Conservation (phyloP, 2,113 vertebrate genomes). For the Brachypodius melanocephalos region DNA sequence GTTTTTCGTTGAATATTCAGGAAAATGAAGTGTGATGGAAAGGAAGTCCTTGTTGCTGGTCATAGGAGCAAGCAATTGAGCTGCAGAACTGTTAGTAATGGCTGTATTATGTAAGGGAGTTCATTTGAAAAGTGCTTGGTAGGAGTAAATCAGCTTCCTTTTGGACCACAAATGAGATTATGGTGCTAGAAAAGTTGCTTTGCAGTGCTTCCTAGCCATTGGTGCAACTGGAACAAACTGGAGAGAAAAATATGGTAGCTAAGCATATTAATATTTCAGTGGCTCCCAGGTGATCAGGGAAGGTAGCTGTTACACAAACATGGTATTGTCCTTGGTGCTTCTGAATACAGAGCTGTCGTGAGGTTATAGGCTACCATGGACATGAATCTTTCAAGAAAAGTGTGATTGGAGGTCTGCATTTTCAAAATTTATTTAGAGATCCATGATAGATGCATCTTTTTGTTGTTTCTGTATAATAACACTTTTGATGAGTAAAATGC, state of each 20-base stretch:
- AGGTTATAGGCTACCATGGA: neutral
- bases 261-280: neutral
- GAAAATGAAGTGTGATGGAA: neutral
- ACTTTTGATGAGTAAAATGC: neutral
- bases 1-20: neutral
- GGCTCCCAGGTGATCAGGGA: neutral
- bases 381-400: neutral
- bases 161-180: neutral
- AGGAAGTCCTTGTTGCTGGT: neutral
- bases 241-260: neutral
- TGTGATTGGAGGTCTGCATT: neutral
- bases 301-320: neutral
- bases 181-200: neutral
- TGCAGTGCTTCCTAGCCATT: neutral
- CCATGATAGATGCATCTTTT: neutral
- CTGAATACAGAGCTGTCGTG: neutral
- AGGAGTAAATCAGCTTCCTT: neutral
- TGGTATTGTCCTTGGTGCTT: neutral
- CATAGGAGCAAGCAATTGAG: neutral
- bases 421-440: neutral
- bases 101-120: neutral
- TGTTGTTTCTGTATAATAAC: neutral
- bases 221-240: neutral
- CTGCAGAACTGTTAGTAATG: neutral
- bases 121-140: neutral